A percentile compares a stretch with the other conserved stretches of the same genome.
These are phyloP conservation scores for Thermophis baileyi DNA, from an alignment of 2,113 vertebrate species.

Conservation along the genomic window DNA sequence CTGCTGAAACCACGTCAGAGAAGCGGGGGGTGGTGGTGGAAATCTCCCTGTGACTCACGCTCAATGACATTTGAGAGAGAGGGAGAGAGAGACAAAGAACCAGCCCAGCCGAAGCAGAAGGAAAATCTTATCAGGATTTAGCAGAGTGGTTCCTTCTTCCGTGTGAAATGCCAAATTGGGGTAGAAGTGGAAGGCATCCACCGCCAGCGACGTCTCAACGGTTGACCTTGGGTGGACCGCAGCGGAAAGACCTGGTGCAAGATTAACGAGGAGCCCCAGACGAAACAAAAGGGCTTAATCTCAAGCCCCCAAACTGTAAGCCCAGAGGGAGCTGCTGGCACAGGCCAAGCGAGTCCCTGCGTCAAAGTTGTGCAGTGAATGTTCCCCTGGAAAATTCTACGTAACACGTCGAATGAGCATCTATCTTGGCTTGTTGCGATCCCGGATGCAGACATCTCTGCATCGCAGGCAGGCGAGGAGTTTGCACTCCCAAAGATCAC, in stretches of 20 bases:
- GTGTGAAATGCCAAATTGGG: neutral
- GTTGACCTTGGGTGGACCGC: neutral
- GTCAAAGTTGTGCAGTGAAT: neutral
- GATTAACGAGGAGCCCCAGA: neutral
- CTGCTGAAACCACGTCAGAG: neutral
- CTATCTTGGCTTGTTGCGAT: neutral
- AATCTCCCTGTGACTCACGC: neutral
- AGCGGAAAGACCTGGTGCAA: neutral
- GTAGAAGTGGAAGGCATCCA: neutral
- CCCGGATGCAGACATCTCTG: neutral
- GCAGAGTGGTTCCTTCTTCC: neutral
- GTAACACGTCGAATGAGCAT: too few species aligned
- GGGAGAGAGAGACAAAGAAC: neutral
- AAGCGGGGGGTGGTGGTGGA: neutral
- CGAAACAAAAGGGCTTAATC: neutral
- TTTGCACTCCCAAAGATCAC: neutral
- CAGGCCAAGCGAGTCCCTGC: neutral
- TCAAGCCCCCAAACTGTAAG: neutral
- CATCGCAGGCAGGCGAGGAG: neutral
- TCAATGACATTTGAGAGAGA: neutral
- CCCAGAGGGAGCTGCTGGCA: neutral
- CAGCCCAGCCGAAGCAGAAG: neutral
- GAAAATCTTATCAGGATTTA: conserved; percentile 1
- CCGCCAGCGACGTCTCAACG: neutral
- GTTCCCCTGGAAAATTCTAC: neutral